These are phyloP conservation scores for Yoshiicerus persimilis DNA, from an alignment of 1,140 invertebrate genomes.

Conservation along the genomic window DNA sequence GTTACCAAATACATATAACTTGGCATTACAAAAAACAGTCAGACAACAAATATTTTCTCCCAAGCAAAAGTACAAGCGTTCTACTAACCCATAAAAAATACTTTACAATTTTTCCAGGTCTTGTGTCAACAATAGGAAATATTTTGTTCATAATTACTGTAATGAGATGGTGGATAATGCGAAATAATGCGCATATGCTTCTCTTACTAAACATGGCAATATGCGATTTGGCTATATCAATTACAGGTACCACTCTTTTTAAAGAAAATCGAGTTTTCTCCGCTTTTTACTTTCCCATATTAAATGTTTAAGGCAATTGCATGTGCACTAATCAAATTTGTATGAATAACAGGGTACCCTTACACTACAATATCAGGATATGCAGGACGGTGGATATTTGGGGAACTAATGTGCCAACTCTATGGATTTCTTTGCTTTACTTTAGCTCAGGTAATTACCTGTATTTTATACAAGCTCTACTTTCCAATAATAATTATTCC, in stretches of 20 bases:
- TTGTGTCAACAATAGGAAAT: conserved; percentile 37
- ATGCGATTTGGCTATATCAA: conserved; percentile 33
- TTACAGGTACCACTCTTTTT: conserved; percentile 35
- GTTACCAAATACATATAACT: no score
- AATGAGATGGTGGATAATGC: conserved; percentile 21
- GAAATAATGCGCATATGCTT: conserved; percentile 39
- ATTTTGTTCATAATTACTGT: conserved; percentile 32
- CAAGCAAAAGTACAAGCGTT: no score
- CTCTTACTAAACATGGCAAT: conserved; percentile 38
- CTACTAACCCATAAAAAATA: no score
- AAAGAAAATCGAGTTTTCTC: no score
- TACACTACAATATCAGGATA: conserved; percentile 36
- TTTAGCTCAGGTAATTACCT: conserved; percentile 35
- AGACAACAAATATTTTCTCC: no score
- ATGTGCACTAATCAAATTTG: no score
- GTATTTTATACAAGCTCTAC: no score
- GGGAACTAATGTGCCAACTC: conserved; percentile 28
- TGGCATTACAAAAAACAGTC: no score
- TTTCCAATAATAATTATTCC: no score
- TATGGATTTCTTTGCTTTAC: conserved; percentile 40
- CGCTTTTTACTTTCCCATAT: no score
- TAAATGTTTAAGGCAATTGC: no score
- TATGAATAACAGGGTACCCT: conserved; percentile 4
- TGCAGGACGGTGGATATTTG: conserved; percentile 33
- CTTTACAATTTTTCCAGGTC: neutral